Percentiles rank a stretch among this genome's conserved stretches.
Evolutionary conservation across 2,113 vertebrate genomes (phyloP).

Genomic region (Halichoeres trimaculatus): DNA sequence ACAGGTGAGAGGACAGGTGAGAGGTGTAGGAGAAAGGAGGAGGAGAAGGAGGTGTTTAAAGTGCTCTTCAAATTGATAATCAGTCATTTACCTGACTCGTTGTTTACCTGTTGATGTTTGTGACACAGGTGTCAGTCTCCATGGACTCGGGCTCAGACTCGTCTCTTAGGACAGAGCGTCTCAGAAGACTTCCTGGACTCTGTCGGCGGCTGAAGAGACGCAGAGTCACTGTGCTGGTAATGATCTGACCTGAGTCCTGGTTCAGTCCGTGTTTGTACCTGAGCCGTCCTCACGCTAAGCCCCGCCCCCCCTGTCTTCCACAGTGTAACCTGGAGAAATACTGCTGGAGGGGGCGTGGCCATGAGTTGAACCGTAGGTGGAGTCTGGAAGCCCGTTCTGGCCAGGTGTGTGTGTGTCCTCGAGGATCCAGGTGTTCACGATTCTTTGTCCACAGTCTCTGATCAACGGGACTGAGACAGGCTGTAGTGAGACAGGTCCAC

Average conservation of each 20-base stretch:
- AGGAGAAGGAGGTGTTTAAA: no score
- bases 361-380: background rate
- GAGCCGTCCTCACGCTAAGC: constrained; percentile 25
- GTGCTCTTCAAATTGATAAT: no score
- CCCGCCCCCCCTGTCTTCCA: background rate
- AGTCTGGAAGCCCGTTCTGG: constrained; percentile 19
- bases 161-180: background rate
- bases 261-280: background rate
- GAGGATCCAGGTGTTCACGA: constrained; percentile 56
- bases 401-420: constrained; percentile 68
- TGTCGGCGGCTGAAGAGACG: constrained; percentile 69
- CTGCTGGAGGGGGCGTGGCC: constrained; percentile 45
- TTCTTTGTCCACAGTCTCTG: constrained; percentile 59
- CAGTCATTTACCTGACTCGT: no score
- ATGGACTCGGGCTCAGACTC: background rate
- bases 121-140: background rate
- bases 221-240: constrained; percentile 70
- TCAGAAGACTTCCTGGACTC: constrained; percentile 66
- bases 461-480: no score
- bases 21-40: no score
- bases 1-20: background rate
- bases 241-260: background rate
- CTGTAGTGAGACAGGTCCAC: no score
- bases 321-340: constrained; percentile 70
- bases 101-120: background rate